Evolutionary conservation across 2,797 vertebrate species (phyloP).

Genomic region (Cercopithecus petaurista): DNA sequence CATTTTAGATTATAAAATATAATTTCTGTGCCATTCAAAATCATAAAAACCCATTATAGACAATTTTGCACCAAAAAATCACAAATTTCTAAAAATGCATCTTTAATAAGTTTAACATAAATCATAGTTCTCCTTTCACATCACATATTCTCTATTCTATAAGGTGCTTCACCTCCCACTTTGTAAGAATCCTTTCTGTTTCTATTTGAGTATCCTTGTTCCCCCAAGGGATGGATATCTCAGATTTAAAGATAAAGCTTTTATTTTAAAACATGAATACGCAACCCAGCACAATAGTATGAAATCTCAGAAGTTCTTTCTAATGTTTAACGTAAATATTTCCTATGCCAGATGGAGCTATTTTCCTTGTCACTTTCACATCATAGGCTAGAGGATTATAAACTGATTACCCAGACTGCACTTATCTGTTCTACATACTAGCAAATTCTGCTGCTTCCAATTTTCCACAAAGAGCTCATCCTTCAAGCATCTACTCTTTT

Average conservation of each 20-base stretch:
- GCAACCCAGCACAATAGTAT: background rate
- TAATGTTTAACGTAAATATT: background rate
- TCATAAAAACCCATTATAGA: background rate
- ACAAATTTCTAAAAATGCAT: background rate
- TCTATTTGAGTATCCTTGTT: background rate
- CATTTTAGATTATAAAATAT: background rate
- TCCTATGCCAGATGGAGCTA: background rate
- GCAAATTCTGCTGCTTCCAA: background rate
- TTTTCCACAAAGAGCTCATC: constrained; percentile 21
- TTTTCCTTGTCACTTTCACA: background rate
- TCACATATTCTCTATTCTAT: background rate
- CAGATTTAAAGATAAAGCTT: background rate
- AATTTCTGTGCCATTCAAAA: background rate
- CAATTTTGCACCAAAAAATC: background rate
- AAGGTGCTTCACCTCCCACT: background rate
- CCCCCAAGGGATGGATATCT: background rate
- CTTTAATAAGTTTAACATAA: background rate
- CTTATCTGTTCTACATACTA: background rate
- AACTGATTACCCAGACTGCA: background rate
- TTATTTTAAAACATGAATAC: constrained; percentile 19
- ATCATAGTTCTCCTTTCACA: background rate
- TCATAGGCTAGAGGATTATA: background rate
- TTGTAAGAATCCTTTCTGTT: background rate
- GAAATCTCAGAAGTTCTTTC: constrained; percentile 7
- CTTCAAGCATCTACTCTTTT: background rate